phyloP scores from a whole-genome alignment of 1,140 invertebrate genomes.

The Trichonephila inaurata region DNA sequence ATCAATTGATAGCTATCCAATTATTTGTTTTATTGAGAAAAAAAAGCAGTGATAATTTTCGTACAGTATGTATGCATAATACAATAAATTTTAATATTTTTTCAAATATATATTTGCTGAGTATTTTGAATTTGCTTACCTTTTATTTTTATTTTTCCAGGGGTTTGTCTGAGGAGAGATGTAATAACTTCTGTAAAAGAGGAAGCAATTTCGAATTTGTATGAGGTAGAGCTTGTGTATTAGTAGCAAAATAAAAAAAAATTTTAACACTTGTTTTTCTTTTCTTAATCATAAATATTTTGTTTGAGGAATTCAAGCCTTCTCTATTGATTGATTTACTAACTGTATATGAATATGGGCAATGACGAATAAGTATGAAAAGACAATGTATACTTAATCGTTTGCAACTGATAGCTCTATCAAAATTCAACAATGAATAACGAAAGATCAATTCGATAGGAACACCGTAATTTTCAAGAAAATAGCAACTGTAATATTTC shows the following conservation, averaged over 20 bases:
- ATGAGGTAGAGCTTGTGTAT: conserved; percentile 97
- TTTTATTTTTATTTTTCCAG: conserved; percentile 83
- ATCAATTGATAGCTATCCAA: no score
- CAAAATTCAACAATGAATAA: no score
- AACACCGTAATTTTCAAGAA: no score
- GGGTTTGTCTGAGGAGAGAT: conserved; percentile 81
- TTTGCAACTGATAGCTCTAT: no score
- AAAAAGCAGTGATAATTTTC: background rate
- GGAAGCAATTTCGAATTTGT: conserved; percentile 95
- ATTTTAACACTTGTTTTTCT: background rate
- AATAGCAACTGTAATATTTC: no score
- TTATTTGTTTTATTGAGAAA: no score
- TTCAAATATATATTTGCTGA: background rate
- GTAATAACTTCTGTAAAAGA: conserved; percentile 96
- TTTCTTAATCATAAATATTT: background rate
- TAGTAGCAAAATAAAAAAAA: conserved; percentile 92
- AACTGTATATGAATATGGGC: no score
- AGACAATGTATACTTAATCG: no score
- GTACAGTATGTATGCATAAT: background rate
- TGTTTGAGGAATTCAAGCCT: background rate
- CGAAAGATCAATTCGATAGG: no score
- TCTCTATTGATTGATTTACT: background rate
- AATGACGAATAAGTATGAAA: no score
- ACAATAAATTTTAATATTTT: background rate
- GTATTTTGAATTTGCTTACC: background rate